Conservation (phyloP, 2,888 invertebrate species). For the Philopedon plagiatum region DNA sequence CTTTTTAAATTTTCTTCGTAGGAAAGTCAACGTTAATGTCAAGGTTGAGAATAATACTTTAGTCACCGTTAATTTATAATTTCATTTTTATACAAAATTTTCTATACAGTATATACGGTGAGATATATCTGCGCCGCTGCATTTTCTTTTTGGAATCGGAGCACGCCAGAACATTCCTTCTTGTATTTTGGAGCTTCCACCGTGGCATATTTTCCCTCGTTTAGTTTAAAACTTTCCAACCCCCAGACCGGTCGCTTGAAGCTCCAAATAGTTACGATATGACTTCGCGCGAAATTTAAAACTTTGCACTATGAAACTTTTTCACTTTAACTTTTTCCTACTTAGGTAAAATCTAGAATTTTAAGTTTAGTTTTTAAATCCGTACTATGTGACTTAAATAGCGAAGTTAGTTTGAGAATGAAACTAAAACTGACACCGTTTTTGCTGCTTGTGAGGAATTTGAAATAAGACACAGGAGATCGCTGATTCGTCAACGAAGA, state of each 20-base stretch:
- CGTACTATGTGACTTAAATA: slow-evolving; percentile 49
- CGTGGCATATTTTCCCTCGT: slow-evolving; percentile 61
- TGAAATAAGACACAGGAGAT: slow-evolving; percentile 70
- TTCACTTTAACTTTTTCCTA: slow-evolving; percentile 8
- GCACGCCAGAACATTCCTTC: slow-evolving; percentile 64
- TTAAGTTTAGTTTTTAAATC: slow-evolving; percentile 28
- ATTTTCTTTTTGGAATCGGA: slow-evolving; percentile 68
- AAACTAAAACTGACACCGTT: slow-evolving; percentile 53
- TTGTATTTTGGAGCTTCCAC: no score
- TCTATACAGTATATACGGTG: slow-evolving; percentile 35
- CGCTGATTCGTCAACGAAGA: slow-evolving; percentile 62
- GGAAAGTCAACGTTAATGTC: no score
- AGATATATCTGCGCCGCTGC: slow-evolving; percentile 55
- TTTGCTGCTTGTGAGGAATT: slow-evolving; percentile 52
- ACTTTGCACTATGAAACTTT: slow-evolving; percentile 46
- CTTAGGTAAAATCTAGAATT: slow-evolving; percentile 18
- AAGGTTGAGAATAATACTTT: not conserved
- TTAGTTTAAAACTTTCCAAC: slow-evolving; percentile 61
- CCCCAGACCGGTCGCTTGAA: slow-evolving; percentile 55
- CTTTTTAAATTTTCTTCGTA: no score
- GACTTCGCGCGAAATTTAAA: slow-evolving; percentile 49
- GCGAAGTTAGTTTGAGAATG: slow-evolving; percentile 30
- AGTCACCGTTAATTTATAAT: no score
- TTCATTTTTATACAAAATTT: slow-evolving; percentile 3
- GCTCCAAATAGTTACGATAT: slow-evolving; percentile 37